Base-by-base conservation (phyloP, 2,888 invertebrate genomes). In the Ormyrus nitidulus region DNA sequence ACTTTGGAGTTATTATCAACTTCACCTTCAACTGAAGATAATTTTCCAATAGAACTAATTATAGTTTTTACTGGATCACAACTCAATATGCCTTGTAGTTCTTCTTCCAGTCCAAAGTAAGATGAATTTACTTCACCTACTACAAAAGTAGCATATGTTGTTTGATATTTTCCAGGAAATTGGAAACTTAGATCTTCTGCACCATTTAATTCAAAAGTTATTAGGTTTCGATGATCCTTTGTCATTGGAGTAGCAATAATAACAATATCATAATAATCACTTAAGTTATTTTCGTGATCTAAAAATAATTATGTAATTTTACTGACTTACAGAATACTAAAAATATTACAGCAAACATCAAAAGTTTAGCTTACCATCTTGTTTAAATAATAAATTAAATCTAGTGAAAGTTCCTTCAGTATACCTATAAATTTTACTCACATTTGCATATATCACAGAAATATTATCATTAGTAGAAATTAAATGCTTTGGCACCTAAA, bases 221-320 rank as follows among this genome's bases (percentile, higher is more conserved):
- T 91, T 10, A 87, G 85, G 68, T 84, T 86, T 79, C 86, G 77
- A 58, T 89, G 91, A 86, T 92, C 91, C 0, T 81, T 82, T 7
- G 92, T 92, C 56, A 93, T 87, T 0, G 94, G 94, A 49, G 91
- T 87, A 13, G 94, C 94, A 19, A 94, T 82, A 62, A 94, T 91
- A 2, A 94, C 92, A 77, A 92, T 90, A 84, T 94, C 93, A 84
- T 93, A 94, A 6, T 80, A 78, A 11, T 84, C 82, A 46, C 84
- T 85, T 62, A 84, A 84, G 62, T 77, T 49, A 68, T 84, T 84
- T 56, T 73, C 66, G 59, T 84, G 84, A 56, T 82, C 89, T 90
- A 69, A 13, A 84, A 83, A 70, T 56, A 59, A 62, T 56, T n/a
- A 34, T 53, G 7, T 34, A 71, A 46, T 53, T n/a, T 76, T 13